These are phyloP conservation scores for Steinernema feltiae DNA, from an alignment of 1,140 invertebrate genomes.

Conservation along the genomic window DNA sequence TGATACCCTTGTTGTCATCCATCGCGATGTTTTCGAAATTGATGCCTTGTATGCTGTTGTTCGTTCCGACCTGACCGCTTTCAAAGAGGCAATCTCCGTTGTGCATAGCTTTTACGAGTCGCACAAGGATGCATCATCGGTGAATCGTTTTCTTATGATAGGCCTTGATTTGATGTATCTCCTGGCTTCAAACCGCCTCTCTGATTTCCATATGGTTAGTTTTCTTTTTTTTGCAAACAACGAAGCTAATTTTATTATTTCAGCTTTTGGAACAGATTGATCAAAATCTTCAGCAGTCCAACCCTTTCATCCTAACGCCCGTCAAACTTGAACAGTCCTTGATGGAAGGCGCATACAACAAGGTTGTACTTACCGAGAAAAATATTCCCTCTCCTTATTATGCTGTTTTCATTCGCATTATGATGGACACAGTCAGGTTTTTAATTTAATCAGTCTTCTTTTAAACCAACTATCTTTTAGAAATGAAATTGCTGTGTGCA, in stretches of 20 bases:
- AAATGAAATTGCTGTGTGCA: conserved; percentile 88
- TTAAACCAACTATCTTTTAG: conserved; percentile 43
- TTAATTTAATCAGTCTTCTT: conserved; percentile 10
- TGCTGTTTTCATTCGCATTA: conserved; percentile 92
- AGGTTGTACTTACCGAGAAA: conserved; percentile 74
- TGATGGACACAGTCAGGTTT: conserved; percentile 81
- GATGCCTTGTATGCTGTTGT: conserved; percentile 40
- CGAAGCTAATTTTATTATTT: conserved; percentile 14
- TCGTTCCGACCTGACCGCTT: conserved; percentile 35
- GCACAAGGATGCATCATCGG: conserved; percentile 63
- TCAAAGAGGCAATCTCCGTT: conserved; percentile 44
- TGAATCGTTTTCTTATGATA: conserved; percentile 87
- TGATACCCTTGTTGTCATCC: not conserved
- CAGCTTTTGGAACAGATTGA: conserved; percentile 86
- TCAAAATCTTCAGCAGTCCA: conserved; percentile 74
- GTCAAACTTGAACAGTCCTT: conserved; percentile 92
- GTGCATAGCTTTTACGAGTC: conserved; percentile 44
- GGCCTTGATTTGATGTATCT: conserved; percentile 90
- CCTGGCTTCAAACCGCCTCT: conserved; percentile 89
- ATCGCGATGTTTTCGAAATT: conserved; percentile 45
- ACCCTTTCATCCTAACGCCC: conserved; percentile 89
- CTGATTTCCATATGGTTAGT: conserved; percentile 86
- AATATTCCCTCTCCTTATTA: conserved; percentile 94
- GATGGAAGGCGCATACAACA: conserved; percentile 99
- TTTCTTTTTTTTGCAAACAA: conserved; percentile 20